These are phyloP conservation scores for Oreochromis niloticus DNA, from an alignment of 2,113 vertebrate genomes.

Conservation along the genomic window DNA sequence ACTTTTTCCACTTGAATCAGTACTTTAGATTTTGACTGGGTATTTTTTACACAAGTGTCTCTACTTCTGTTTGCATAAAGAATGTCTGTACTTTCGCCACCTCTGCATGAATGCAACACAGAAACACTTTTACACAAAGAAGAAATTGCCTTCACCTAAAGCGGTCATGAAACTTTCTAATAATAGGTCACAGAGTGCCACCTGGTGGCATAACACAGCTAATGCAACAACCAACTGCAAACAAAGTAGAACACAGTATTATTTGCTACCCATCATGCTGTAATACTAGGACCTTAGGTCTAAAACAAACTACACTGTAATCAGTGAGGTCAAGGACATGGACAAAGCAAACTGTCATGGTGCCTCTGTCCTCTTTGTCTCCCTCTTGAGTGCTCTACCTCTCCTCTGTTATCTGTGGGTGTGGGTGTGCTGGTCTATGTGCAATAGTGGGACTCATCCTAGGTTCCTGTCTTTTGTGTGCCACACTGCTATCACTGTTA, in stretches of 20 bases:
- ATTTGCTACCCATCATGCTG: background rate
- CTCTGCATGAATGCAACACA: background rate
- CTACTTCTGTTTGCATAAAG: background rate
- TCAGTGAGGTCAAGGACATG: background rate
- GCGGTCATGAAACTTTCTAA: background rate
- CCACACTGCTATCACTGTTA: background rate
- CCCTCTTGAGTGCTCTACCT: fast-evolving
- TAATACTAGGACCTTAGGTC: background rate
- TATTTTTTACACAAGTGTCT: background rate
- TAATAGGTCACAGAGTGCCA: background rate
- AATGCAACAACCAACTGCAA: background rate
- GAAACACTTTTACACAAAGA: background rate
- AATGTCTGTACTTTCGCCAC: background rate
- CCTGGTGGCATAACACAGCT: background rate
- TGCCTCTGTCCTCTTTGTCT: background rate
- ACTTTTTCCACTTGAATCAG: background rate
- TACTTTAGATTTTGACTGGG: background rate
- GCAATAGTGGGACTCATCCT: background rate
- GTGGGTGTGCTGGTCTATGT: background rate
- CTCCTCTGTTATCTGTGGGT: background rate
- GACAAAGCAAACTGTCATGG: background rate
- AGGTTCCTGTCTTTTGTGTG: background rate
- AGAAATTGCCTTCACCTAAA: background rate
- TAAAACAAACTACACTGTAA: background rate
- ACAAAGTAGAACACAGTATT: background rate